These are phyloP conservation scores for Dendroctonus valens DNA, from an alignment of 1,140 invertebrate genomes.

Conservation along the genomic window DNA sequence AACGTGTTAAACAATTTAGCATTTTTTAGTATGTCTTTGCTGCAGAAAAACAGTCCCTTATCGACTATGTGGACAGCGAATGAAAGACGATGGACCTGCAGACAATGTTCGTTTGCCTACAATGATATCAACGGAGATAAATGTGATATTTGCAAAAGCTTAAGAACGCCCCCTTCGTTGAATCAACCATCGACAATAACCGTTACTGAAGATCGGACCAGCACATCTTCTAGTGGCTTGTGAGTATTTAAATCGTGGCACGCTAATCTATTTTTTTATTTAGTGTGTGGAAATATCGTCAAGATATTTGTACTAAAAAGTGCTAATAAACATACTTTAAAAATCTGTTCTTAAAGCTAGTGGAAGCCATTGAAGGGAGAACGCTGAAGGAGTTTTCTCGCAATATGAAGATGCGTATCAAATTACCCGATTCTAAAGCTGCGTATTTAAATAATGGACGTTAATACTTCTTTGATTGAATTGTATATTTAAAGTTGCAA, in stretches of 20 bases:
- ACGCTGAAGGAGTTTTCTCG: too few species aligned
- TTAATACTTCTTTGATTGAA: too few species aligned
- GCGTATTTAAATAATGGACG: too few species aligned
- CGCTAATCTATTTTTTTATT: neutral
- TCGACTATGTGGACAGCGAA: slow-evolving; percentile 39
- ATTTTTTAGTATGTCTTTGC: slow-evolving; percentile 15
- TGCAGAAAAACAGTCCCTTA: slow-evolving; percentile 23
- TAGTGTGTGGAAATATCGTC: too few species aligned
- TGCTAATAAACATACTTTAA: too few species aligned
- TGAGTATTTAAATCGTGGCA: slow-evolving; percentile 13
- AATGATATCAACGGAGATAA: slow-evolving; percentile 74
- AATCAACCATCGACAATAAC: slow-evolving; percentile 67
- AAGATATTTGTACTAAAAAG: too few species aligned
- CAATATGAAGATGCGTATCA: too few species aligned
- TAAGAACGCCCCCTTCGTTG: slow-evolving; percentile 62
- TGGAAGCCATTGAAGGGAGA: too few species aligned
- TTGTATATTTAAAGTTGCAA: too few species aligned
- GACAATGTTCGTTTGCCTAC: slow-evolving; percentile 83
- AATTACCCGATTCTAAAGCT: too few species aligned
- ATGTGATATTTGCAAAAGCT: slow-evolving; percentile 77
- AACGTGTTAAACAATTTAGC: neutral
- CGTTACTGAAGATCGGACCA: slow-evolving; percentile 59
- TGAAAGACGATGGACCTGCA: slow-evolving; percentile 80
- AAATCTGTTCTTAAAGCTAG: too few species aligned
- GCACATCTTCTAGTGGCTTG: slow-evolving; percentile 14